phyloP scores from a whole-genome alignment of 2,797 vertebrate genomes.

The Poeciliopsis gracilis region DNA sequence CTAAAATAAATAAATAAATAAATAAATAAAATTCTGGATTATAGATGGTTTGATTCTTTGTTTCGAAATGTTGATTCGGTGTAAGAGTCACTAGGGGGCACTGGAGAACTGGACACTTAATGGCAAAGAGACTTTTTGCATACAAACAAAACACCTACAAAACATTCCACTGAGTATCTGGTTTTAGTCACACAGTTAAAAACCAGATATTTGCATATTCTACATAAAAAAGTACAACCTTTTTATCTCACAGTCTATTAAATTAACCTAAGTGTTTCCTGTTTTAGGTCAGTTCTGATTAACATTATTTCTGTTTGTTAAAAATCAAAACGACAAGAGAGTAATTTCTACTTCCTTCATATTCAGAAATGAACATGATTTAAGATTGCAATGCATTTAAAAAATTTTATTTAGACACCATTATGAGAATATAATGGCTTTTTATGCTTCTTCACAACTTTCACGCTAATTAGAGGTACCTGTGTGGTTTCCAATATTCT shows the following conservation, averaged over 20 bases:
- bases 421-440: background rate
- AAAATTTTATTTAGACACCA: background rate
- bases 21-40: background rate
- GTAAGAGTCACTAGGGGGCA: background rate
- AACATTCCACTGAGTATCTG: background rate
- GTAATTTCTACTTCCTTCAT: too few relatives aligned
- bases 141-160: background rate
- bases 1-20: too few relatives aligned
- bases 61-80: background rate
- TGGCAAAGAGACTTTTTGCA: background rate
- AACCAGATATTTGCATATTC: background rate
- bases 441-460: background rate
- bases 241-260: background rate
- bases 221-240: background rate
- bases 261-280: background rate
- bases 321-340: background rate
- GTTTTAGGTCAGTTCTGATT: background rate
- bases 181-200: background rate
- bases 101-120: background rate
- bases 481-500: background rate
- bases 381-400: background rate
- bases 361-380: too few relatives aligned
- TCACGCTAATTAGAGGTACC: background rate
- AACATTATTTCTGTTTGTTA: background rate
- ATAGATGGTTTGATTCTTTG: background rate